Base-by-base conservation (phyloP, 2,797 vertebrate genomes). In the Muraenolepis orangiensis region DNA sequence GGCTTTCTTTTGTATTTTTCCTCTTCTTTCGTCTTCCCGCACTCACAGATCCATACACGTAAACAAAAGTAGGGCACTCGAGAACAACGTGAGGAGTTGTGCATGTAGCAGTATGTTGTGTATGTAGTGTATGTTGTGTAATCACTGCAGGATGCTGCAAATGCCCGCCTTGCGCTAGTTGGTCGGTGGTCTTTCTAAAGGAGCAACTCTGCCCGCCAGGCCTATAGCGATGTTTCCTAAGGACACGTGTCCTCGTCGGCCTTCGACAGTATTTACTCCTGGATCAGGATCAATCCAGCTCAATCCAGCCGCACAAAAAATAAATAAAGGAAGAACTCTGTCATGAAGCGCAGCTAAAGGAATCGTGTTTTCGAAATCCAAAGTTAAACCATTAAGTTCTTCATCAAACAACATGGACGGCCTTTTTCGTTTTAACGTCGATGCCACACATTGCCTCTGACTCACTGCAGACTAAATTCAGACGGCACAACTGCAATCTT, bases 401-500 rank as follows among this genome's bases (percentile, higher is more conserved):
- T 64, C 57, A 64, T 26, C 57, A 26, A 26, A 64, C 46, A 51
- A 51, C 51, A 57, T 10, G 20, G 51, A 57, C 20, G 51, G 51
- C 51, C 51, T 23, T 57, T n/a, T 20, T 20, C n/a, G n/a, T n/a
- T n/a, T 64, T 23, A 64, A 12, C 57, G 23, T 64, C 57, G n/a
- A 64, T 64, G 23, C 57, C 5, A 13, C 5, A 13, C 23, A 13
- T 26, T 64, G 26, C 57, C 57, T 26, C 8, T 64, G 57, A 64
- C 57, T 64, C 57, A 64, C 57, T 64, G 3, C 57, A 64, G 57
- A 61, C 51, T 61, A 23, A n/a, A 61, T 61, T 61, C 26, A 61
- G 51, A 64, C 23, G n/a, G 57, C 16, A 23, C 23, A 12, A n/a
- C 57, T 64, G 26, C 57, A 64, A 70, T 85, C 78, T 40, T 71